Evolutionary conservation across 2,888 invertebrate species (phyloP), one percentile per base, ranked within the genome.

Genomic region (Polyploca ridens): DNA sequence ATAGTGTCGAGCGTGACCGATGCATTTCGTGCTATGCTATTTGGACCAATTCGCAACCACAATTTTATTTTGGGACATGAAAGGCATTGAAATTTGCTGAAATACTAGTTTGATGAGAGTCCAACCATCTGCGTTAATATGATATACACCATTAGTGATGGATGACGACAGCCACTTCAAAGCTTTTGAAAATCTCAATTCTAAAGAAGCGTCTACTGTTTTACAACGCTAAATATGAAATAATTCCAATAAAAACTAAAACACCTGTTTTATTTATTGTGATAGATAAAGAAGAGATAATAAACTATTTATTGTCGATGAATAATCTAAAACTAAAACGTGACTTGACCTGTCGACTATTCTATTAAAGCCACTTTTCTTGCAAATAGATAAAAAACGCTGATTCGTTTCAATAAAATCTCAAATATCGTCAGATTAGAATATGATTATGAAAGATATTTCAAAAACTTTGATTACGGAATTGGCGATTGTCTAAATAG

Each of bases 1-100:
- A 72, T 70, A 65, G 64, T 68, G 68, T 71, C 67, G 71, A 71
- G 76, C 80, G 74, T 78, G 72, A 74, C 77, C 64, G 72, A 81
- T 77, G 67, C 69, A 68, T 69, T 77, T 80, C 75, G 73, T 74
- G 74, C 63, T 67, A 72, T 62, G 65, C 66, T 72, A 71, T 72
- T 71, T 68, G 65, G 58, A 54, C 44, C 63, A 57, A 19, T 33
- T 59, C 16, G 61, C 58, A 58, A 58, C 35, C 35, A 33, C 33
- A 33, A 58, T 14, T 58, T 35, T 11, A 38, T 60, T 38, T 60
- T 60, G 38, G 8, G 33, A 58, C n/a, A 58, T 58, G 5, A 33
- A 58, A 33, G 10, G 58, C 33, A 33, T 27, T 58, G 27, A 13
- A 58, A 33, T 58, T 33, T 7, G 7, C 10, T 3, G 13, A 58